Percentiles rank a stretch among this genome's conserved stretches.
Conservation (phyloP, 2,797 vertebrate genomes). For the Heliangelus exortis region DNA sequence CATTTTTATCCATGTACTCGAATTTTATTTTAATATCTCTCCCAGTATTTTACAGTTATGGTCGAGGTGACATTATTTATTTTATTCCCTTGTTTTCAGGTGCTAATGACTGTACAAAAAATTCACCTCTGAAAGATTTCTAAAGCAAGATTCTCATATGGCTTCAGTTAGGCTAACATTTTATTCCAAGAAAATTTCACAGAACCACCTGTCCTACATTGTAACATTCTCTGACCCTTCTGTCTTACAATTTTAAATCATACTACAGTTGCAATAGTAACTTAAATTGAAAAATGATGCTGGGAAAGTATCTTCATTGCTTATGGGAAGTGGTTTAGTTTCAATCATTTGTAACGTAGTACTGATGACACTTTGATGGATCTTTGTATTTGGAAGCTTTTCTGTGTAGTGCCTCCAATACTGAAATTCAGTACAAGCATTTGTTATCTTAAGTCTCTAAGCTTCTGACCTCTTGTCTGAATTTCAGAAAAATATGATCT, state of each 20-base stretch:
- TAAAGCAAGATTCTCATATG: not conserved
- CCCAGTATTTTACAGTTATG: not conserved
- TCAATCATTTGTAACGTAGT: not conserved
- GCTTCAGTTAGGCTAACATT: not conserved
- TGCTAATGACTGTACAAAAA: not conserved
- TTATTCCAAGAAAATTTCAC: not conserved
- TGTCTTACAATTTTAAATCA: not conserved
- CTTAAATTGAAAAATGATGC: not conserved
- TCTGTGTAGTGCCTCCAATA: not conserved
- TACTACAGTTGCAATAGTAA: not conserved
- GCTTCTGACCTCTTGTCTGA: not conserved
- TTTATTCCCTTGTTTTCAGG: constrained; percentile 4
- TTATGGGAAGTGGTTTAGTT: not conserved
- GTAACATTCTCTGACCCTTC: not conserved
- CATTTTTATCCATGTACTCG: not conserved
- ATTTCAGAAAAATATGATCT: not conserved
- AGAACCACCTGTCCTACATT: not conserved
- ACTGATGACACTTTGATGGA: not conserved
- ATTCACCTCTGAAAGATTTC: not conserved
- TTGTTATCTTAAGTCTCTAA: not conserved
- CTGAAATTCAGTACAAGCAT: not conserved
- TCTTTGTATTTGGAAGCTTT: not conserved
- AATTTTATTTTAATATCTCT: constrained; percentile 33
- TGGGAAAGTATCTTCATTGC: not conserved
- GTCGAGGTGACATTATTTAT: constrained; percentile 12